Conservation (phyloP, 23 tunicate species). For the Ciona savignyi region DNA sequence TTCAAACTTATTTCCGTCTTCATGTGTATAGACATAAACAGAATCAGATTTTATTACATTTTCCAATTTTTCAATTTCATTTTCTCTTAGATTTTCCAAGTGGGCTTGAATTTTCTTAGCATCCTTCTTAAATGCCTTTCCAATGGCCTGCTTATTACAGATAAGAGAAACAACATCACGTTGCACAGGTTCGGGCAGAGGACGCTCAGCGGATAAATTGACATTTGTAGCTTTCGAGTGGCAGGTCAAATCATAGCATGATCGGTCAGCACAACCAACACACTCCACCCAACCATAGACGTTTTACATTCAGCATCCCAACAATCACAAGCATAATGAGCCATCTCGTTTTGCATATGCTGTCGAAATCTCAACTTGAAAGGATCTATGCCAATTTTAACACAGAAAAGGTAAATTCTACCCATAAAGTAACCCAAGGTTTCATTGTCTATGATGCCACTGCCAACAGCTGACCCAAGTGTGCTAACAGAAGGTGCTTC, state of each 20-base stretch:
- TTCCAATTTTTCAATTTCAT: constrained; percentile 19
- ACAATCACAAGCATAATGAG: constrained; percentile 98
- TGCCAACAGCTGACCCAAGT: constrained; percentile 63
- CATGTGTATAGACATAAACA: neutral
- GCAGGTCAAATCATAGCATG: constrained; percentile 86
- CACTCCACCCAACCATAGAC: constrained; percentile 99
- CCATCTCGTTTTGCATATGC: too few species aligned
- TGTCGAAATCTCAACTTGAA: too few species aligned
- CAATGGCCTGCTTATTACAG: constrained; percentile 63
- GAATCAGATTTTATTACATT: constrained; percentile 25
- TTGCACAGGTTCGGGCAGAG: constrained; percentile 57
- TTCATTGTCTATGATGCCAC: constrained; percentile 52
- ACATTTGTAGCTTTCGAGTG: constrained; percentile 90
- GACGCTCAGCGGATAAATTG: constrained; percentile 60
- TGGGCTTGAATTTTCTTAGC: too few species aligned
- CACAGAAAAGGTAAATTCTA: too few species aligned
- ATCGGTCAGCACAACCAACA: constrained; percentile 98
- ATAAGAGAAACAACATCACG: constrained; percentile 45
- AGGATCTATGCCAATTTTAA: too few species aligned
- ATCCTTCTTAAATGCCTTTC: constrained; percentile 80
- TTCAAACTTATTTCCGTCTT: constrained; percentile 15
- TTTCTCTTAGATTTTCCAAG: constrained; percentile 18
- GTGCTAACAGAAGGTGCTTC: constrained; percentile 27
- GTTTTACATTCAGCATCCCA: constrained; percentile 99
- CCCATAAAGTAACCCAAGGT: constrained; percentile 85